Evolutionary conservation across 2,113 vertebrate genomes (phyloP), one percentile per base, ranked within the genome.

Genomic region (Chlamydotis undulata): DNA sequence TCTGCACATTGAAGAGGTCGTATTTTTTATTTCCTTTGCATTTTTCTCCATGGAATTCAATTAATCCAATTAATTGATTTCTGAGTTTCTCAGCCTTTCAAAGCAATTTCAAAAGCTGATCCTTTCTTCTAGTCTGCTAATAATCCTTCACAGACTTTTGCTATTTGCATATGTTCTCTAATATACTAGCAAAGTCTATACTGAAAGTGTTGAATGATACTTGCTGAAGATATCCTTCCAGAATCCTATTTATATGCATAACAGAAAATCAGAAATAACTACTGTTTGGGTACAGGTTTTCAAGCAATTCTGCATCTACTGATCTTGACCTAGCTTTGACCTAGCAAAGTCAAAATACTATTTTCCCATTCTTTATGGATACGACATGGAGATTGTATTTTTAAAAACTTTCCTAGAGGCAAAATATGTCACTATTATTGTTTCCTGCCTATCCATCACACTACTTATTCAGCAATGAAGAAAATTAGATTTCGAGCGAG

Each of bases 341-440:
- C 61, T 52, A 37, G 25, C 24, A 85, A n/a, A 90, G 57, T 22
- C 75, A 93, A 91, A 96, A 87, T 53, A 65, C 16, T 60, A 4
- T 83, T 87, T 85, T 68, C 65, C 45, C 10, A 24, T 79, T 91
- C 67, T 91, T 90, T 82, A 64, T 71, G 49, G 65, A 29, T 55
- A 82, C 1, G 1, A 39, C 56, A 89, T 7, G 50, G 61, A 79
- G 23, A 50, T 8, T 49, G 31, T 35, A 56, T 73, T 93, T 79
- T 37, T 33, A 7, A 95, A 94, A 70, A 43, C 3, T 60, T 93
- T 90, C 82, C 92, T 88, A 50, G 63, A 82, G 95, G 88, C 82
- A 92, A 97, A 94, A 88, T 76, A 83, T 93, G 92, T 95, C 94
- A 79, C 78, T 82, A 7, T 52, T 80, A 65, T 83, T 97, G 78